Evolutionary conservation across 2,888 invertebrate genomes (phyloP).

Genomic region (Idaea straminata): DNA sequence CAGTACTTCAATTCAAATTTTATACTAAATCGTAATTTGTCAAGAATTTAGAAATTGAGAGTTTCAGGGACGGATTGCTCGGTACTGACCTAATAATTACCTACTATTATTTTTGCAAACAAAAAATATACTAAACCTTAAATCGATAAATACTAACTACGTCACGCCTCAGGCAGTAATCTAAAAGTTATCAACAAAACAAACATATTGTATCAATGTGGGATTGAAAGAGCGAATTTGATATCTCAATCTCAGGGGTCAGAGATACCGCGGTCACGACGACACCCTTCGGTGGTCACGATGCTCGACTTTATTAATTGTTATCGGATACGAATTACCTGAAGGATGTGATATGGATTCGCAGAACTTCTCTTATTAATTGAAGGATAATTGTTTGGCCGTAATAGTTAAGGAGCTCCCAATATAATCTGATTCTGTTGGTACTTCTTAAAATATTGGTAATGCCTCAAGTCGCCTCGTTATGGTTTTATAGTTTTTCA

Average conservation of each 20-base stretch:
- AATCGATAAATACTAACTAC: slow-evolving; percentile 32
- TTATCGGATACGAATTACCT: slow-evolving; percentile 59
- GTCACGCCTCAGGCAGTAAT: slow-evolving; percentile 42
- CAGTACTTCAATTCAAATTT: no score
- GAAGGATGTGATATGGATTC: slow-evolving; percentile 46
- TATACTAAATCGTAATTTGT: no score
- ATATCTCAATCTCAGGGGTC: slow-evolving; percentile 78
- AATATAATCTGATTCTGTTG: no score
- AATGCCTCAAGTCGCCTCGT: no score
- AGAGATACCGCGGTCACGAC: slow-evolving; percentile 78
- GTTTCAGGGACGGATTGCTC: no score
- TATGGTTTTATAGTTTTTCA: no score
- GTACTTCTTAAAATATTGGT: no score
- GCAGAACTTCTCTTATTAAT: not conserved
- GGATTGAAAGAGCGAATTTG: slow-evolving; percentile 72
- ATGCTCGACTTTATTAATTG: slow-evolving; percentile 51
- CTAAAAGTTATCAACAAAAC: slow-evolving; percentile 64
- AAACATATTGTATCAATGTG: slow-evolving; percentile 55
- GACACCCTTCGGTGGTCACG: slow-evolving; percentile 79
- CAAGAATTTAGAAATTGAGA: no score
- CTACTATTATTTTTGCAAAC: slow-evolving; percentile 6
- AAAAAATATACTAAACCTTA: slow-evolving; percentile 5
- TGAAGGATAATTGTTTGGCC: not conserved
- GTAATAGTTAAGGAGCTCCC: not conserved
- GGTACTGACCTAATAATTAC: no score